Evolutionary conservation across 1,140 invertebrate genomes (phyloP).

Genomic region (Drosophila yakuba): DNA sequence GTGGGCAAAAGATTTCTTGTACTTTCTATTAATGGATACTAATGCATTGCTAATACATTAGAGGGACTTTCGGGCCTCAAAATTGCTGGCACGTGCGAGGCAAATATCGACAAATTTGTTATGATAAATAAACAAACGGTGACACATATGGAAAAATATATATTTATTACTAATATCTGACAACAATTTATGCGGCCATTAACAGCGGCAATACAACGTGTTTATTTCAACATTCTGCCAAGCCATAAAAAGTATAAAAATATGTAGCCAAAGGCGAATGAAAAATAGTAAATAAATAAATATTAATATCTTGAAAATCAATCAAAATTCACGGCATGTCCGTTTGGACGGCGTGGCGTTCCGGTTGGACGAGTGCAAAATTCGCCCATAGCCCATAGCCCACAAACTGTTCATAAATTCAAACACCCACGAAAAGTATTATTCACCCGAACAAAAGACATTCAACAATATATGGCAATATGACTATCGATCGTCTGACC

Average conservation of each 20-base stretch:
- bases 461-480: constrained; percentile 24
- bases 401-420: constrained; percentile 75
- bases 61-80: constrained; percentile 34
- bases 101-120: constrained; percentile 50
- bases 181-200: constrained; percentile 82
- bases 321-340: constrained; percentile 78
- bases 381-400: constrained; percentile 56
- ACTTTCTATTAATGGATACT: constrained; percentile 71
- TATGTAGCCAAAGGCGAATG: constrained; percentile 20
- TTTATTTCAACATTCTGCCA: constrained; percentile 78
- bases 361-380: constrained; percentile 57
- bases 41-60: constrained; percentile 67
- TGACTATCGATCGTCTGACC: constrained; percentile 45
- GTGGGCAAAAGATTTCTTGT: constrained; percentile 51
- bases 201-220: constrained; percentile 79
- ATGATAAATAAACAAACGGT: constrained; percentile 75
- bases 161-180: constrained; percentile 71
- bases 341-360: constrained; percentile 11
- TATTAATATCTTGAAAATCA: constrained; percentile 77
- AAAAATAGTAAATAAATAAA: constrained; percentile 60
- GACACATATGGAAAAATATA: constrained; percentile 18
- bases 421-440: constrained; percentile 70
- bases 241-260: constrained; percentile 30
- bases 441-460: constrained; percentile 40
- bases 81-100: constrained; percentile 68